These are phyloP conservation scores for Misgurnus anguillicaudatus DNA, from an alignment of 2,113 vertebrate species.

Conservation along the genomic window DNA sequence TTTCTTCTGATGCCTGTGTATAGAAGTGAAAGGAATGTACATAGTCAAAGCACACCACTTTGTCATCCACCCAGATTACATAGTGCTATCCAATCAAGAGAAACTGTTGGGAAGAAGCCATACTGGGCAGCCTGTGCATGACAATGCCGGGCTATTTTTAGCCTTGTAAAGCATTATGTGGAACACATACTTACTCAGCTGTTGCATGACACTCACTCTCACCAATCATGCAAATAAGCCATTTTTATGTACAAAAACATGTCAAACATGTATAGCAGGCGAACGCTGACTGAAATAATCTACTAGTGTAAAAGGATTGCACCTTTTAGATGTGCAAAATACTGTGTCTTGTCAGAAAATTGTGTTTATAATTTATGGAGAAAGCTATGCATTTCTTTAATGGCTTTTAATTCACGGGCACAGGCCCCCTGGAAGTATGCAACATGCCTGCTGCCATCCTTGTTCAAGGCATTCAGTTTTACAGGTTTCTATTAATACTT, in stretches of 20 bases:
- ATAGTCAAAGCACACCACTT: constrained; percentile 23
- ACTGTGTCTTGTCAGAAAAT: no score
- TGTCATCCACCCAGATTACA: constrained; percentile 10
- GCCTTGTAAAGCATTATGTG: constrained; percentile 24
- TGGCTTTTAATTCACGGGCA: no score
- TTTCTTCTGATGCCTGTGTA: not conserved
- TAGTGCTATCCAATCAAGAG: constrained; percentile 40
- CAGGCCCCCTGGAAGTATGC: no score
- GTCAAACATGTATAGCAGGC: no score
- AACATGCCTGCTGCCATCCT: no score
- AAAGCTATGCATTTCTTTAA: no score
- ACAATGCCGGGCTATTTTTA: constrained; percentile 49
- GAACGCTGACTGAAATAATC: no score
- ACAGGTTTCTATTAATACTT: no score
- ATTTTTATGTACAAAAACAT: not conserved
- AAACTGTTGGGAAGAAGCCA: constrained; percentile 31
- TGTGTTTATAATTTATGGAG: no score
- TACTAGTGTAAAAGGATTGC: no score
- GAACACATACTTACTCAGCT: not conserved
- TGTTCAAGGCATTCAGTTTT: no score
- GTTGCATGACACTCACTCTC: not conserved
- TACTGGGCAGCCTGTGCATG: constrained; percentile 26
- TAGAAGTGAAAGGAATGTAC: constrained; percentile 16
- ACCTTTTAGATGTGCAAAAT: no score
- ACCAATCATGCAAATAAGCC: not conserved